These are phyloP conservation scores for Protonemura montana DNA, from an alignment of 2,888 invertebrate genomes.

Conservation along the genomic window DNA sequence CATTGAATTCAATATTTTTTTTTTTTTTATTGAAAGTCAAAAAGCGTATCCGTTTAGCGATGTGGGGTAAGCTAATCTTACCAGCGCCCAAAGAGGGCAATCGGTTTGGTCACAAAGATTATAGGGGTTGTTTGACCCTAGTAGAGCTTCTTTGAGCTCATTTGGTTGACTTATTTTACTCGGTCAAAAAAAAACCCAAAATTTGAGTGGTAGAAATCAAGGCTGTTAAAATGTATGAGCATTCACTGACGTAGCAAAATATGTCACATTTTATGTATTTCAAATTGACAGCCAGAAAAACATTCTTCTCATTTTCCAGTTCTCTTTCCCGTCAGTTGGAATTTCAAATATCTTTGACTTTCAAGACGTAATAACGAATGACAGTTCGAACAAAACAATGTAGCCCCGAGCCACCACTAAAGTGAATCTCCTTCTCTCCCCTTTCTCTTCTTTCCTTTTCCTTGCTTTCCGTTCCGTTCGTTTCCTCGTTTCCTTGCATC, in stretches of 20 bases:
- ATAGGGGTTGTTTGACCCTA: too few species aligned
- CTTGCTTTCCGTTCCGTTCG: slow-evolving; percentile 39
- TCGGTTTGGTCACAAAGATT: too few species aligned
- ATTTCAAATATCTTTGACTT: slow-evolving; percentile 58
- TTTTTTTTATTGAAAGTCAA: not conserved
- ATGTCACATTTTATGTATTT: slow-evolving; percentile 40
- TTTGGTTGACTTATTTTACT: too few species aligned
- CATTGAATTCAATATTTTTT: too few species aligned
- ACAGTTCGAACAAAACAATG: slow-evolving; percentile 50
- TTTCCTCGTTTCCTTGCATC: slow-evolving; percentile 23
- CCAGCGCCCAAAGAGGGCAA: too few species aligned
- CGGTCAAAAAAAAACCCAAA: not conserved
- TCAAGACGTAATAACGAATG: slow-evolving; percentile 59
- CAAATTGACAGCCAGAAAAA: slow-evolving; percentile 45
- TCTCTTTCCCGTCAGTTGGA: slow-evolving; percentile 55
- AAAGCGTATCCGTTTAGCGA: not conserved
- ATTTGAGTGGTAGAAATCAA: not conserved
- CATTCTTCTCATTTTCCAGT: slow-evolving; percentile 43
- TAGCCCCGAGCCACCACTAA: slow-evolving; percentile 21
- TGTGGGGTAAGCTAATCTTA: not conserved
- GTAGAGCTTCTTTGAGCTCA: too few species aligned
- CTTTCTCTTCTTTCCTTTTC: slow-evolving; percentile 44
- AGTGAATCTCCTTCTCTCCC: slow-evolving; percentile 44
- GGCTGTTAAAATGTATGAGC: not conserved
- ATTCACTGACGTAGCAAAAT: slow-evolving; percentile 16